Percentiles rank a stretch among this genome's conserved stretches.
phyloP scores from a whole-genome alignment of 2,888 invertebrate genomes.

The Meta bourneti region DNA sequence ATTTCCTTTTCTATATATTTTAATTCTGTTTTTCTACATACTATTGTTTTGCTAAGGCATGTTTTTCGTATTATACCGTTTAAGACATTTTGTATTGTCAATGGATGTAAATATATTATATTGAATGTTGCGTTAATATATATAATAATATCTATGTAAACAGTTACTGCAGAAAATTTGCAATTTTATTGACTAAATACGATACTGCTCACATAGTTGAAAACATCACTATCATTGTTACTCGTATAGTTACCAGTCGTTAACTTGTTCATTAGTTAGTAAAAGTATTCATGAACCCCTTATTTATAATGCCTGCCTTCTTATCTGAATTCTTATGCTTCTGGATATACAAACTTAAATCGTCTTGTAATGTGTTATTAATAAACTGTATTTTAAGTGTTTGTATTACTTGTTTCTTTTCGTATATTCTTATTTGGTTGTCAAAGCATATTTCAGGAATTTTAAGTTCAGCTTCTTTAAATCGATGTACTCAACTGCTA shows the following conservation, averaged over 20 bases:
- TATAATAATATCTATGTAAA: constrained; percentile 26
- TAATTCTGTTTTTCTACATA: background rate
- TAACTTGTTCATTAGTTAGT: constrained; percentile 23
- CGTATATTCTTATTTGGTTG: background rate
- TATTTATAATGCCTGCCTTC: background rate
- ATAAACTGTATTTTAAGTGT: constrained; percentile 63
- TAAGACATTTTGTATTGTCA: constrained; percentile 4
- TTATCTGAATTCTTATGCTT: constrained; percentile 2
- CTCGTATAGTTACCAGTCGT: constrained; percentile 29
- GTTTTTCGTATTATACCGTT: constrained; percentile 7
- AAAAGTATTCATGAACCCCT: background rate
- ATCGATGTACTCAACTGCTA: no score
- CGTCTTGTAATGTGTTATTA: constrained; percentile 29
- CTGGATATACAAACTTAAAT: constrained; percentile 14
- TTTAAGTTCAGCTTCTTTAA: no score
- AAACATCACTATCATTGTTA: constrained; percentile 36
- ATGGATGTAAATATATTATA: constrained; percentile 23
- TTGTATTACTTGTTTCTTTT: constrained; percentile 18
- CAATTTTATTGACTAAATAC: constrained; percentile 12
- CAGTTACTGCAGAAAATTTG: constrained; percentile 18
- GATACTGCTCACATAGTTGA: constrained; percentile 63
- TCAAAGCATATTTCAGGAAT: no score
- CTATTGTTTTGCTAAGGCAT: background rate
- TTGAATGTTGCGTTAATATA: constrained; percentile 47
- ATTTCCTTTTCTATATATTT: background rate